These are phyloP conservation scores for Baccha elongata DNA, from an alignment of 2,888 invertebrate species.

Conservation along the genomic window DNA sequence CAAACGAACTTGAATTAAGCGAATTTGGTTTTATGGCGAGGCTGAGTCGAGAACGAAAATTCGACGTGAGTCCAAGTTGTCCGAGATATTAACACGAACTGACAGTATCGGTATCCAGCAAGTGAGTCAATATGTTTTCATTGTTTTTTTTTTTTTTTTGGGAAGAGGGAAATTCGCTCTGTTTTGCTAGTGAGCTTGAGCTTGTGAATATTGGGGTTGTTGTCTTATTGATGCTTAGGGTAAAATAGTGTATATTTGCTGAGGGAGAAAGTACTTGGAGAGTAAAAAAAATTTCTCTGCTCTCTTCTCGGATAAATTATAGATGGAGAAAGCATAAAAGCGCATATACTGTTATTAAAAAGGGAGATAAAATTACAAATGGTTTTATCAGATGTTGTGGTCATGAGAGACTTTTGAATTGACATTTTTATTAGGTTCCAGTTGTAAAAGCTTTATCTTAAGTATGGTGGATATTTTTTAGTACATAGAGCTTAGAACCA, in stretches of 20 bases:
- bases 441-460: too few relatives aligned
- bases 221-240: not conserved
- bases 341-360: not conserved
- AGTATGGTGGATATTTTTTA: too few relatives aligned
- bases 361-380: too few relatives aligned
- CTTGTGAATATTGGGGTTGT: conserved; percentile 10
- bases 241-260: not conserved
- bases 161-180: conserved; percentile 39
- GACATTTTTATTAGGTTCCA: too few relatives aligned
- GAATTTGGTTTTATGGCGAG: conserved; percentile 9
- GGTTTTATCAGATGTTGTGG: too few relatives aligned
- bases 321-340: not conserved
- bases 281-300: conserved; percentile 20
- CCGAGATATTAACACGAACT: conserved; percentile 67
- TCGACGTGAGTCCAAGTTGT: conserved; percentile 53
- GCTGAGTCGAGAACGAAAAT: conserved; percentile 38
- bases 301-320: conserved; percentile 23
- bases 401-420: too few relatives aligned
- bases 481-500: too few relatives aligned
- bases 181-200: not conserved
- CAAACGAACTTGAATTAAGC: conserved; percentile 32
- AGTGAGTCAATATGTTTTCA: conserved; percentile 67
- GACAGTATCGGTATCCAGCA: conserved; percentile 55
- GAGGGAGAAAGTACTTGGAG: not conserved
- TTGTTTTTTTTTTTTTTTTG: conserved; percentile 2